phyloP scores from a whole-genome alignment of 2,113 vertebrate species.

The Pampusana beccarii region DNA sequence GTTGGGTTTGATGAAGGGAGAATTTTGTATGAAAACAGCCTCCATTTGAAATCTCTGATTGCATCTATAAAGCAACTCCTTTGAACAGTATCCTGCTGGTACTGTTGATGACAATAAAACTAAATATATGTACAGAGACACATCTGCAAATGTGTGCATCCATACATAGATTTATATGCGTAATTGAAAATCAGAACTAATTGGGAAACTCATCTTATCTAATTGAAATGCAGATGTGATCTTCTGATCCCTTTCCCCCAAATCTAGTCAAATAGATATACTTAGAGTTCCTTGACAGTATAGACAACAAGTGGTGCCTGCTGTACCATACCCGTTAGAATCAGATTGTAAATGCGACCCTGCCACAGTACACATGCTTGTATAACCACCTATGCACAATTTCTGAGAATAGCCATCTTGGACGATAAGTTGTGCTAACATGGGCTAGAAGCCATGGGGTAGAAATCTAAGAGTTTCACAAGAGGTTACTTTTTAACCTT shows the following conservation, averaged over 20 bases:
- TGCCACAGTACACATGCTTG: not conserved
- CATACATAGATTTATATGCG: not conserved
- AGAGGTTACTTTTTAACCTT: not conserved
- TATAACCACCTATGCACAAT: not conserved
- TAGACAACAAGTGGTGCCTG: not conserved
- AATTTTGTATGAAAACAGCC: constrained; percentile 26
- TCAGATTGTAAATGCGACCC: not conserved
- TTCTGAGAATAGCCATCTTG: not conserved
- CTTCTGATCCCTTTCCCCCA: not conserved
- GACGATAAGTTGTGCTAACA: not conserved
- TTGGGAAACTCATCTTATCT: not conserved
- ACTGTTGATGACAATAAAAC: not conserved
- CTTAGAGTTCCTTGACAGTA: not conserved
- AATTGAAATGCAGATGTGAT: not conserved
- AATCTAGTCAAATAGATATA: not conserved
- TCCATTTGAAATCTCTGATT: constrained; percentile 20
- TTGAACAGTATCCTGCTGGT: constrained; percentile 32
- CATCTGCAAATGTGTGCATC: not conserved
- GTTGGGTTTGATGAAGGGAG: constrained; percentile 33
- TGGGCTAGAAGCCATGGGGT: not conserved
- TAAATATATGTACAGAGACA: not conserved
- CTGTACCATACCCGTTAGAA: not conserved
- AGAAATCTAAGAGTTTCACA: not conserved
- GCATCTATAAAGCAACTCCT: constrained; percentile 19
- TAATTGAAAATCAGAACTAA: not conserved